Conservation (phyloP, 35 echinoderm and acorn worm genomes). For the Apostichopus japonicus region DNA sequence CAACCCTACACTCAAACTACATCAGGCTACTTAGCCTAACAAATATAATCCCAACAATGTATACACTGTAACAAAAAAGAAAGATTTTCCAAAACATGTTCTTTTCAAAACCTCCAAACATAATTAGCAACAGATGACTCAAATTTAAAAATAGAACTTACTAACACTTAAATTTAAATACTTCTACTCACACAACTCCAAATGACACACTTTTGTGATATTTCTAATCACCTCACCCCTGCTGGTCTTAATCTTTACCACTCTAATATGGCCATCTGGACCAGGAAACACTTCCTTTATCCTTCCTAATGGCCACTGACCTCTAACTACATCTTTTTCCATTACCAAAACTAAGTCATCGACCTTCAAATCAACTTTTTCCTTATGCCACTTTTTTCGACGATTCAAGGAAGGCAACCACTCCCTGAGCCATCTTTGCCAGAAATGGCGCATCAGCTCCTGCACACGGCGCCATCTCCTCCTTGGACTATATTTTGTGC, state of each 20-base stretch:
- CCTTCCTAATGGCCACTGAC: conserved; percentile 32
- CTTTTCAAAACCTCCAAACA: no score
- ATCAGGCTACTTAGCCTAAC: background rate
- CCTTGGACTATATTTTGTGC: background rate
- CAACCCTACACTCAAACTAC: no score
- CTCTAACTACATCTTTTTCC: background rate
- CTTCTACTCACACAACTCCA: conserved; percentile 18
- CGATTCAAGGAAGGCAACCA: conserved; percentile 4
- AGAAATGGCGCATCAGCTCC: conserved; percentile 17
- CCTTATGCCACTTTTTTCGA: background rate
- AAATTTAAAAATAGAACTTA: no score
- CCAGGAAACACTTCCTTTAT: conserved; percentile 28
- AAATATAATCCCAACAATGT: background rate
- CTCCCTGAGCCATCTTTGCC: conserved; percentile 11
- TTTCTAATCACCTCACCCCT: conserved; percentile 6
- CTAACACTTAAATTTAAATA: no score
- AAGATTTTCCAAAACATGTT: no score
- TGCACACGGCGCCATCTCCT: conserved; percentile 18
- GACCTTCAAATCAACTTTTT: background rate
- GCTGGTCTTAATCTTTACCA: conserved; percentile 5
- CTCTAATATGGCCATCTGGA: conserved; percentile 44
- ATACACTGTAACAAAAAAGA: no score
- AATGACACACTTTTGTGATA: conserved; percentile 44
- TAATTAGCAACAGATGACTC: no score
- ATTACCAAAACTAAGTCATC: background rate